Percentiles rank a stretch among this genome's conserved stretches.
Evolutionary conservation across 2,113 vertebrate species (phyloP).

Genomic region (Oxyura jamaicensis): DNA sequence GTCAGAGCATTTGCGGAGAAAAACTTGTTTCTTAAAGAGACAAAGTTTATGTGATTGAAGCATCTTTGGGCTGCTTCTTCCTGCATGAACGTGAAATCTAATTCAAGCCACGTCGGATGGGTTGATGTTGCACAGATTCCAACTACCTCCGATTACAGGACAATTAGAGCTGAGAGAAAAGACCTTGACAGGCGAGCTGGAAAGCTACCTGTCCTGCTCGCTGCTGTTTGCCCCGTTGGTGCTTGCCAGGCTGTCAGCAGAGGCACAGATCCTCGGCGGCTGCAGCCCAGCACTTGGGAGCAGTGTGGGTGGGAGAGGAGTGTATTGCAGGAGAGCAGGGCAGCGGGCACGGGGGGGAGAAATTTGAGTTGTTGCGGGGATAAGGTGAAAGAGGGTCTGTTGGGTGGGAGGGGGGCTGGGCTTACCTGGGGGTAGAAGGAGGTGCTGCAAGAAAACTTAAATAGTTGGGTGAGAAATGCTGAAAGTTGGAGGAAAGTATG

Average conservation of each 20-base stretch:
- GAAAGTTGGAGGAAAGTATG: neutral
- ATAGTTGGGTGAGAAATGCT: neutral
- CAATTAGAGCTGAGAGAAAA: neutral
- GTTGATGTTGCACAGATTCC: neutral
- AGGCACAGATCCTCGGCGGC: rapidly evolving
- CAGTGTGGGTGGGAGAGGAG: neutral
- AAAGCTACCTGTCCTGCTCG: neutral
- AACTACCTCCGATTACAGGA: neutral
- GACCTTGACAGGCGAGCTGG: neutral
- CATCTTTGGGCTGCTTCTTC: neutral
- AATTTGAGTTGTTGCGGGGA: neutral
- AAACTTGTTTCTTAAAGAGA: neutral
- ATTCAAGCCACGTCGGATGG: neutral
- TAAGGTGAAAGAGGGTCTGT: neutral
- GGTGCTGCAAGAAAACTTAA: neutral
- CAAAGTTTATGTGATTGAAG: neutral
- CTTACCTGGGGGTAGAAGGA: neutral
- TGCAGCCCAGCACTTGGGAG: neutral
- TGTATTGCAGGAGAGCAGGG: neutral
- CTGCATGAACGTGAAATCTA: neutral
- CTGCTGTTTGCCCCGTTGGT: neutral
- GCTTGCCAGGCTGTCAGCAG: neutral
- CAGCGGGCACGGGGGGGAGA: neutral
- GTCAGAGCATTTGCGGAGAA: neutral
- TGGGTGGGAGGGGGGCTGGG: neutral